Conservation (phyloP, 2,113 vertebrate genomes). For the Eptesicus fuscus region DNA sequence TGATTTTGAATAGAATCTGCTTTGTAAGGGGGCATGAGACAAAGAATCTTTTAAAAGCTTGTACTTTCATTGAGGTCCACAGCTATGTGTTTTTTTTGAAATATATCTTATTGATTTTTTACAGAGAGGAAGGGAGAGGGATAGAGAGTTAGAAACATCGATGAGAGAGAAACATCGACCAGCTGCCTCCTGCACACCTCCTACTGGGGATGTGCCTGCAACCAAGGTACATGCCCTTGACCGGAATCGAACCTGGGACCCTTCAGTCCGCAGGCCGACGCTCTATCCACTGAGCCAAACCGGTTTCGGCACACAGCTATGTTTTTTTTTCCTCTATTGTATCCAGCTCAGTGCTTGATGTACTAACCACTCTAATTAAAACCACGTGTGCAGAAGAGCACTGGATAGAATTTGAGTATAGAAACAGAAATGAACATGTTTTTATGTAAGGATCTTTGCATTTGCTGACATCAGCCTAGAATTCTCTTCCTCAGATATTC, state of each 20-base stretch:
- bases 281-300: too few species aligned
- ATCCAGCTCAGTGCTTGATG: background rate
- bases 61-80: background rate
- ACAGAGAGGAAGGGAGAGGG: too few species aligned
- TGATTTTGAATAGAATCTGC: background rate
- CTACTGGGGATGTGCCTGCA: too few species aligned
- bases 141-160: too few species aligned
- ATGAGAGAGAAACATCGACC: too few species aligned
- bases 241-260: too few species aligned
- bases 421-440: background rate
- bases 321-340: background rate
- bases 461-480: background rate
- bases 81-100: too few species aligned
- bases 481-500: background rate
- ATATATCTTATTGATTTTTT: too few species aligned
- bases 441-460: background rate
- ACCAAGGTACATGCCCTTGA: too few species aligned
- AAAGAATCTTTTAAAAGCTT: background rate
- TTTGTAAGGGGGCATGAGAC: background rate
- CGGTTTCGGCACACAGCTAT: too few species aligned
- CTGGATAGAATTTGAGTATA: background rate
- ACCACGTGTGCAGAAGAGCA: background rate
- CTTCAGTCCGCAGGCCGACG: too few species aligned
- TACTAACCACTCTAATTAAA: background rate
- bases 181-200: too few species aligned